These are phyloP conservation scores for Montipora cactus DNA, from an alignment of 64 coral and sea anemone species.

Conservation along the genomic window DNA sequence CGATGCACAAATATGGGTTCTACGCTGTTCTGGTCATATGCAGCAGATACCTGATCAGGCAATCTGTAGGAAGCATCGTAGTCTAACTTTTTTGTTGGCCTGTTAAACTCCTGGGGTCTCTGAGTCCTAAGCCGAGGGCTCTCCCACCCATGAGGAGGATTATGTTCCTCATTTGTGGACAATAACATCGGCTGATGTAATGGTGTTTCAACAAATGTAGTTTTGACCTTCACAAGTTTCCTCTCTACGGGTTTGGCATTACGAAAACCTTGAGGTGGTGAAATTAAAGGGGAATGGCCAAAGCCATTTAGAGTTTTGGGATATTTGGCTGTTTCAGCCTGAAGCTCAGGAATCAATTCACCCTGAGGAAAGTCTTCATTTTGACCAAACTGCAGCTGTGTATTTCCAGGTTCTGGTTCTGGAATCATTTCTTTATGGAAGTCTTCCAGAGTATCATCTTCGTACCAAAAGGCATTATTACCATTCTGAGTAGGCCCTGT, in stretches of 20 bases:
- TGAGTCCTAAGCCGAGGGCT: background rate
- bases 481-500: background rate
- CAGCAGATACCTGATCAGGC: background rate
- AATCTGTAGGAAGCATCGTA: background rate
- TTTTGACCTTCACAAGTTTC: conserved; percentile 30
- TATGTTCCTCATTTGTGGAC: background rate
- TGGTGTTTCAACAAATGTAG: conserved; percentile 9
- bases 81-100: background rate
- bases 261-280: background rate
- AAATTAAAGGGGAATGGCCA: background rate
- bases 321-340: background rate
- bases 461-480: background rate
- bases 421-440: conserved; percentile 31
- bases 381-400: background rate
- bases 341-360: background rate
- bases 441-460: conserved; percentile 10
- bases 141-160: background rate
- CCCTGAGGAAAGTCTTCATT: background rate
- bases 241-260: background rate
- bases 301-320: background rate
- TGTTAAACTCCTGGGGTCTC: background rate
- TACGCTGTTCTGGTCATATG: background rate
- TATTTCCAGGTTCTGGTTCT: conserved; percentile 37
- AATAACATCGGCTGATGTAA: background rate
- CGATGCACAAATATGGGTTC: background rate